Evolutionary conservation across 1,140 invertebrate species (phyloP), one percentile per base, ranked within the genome.

Genomic region (Zeugodacus cucurbitae): DNA sequence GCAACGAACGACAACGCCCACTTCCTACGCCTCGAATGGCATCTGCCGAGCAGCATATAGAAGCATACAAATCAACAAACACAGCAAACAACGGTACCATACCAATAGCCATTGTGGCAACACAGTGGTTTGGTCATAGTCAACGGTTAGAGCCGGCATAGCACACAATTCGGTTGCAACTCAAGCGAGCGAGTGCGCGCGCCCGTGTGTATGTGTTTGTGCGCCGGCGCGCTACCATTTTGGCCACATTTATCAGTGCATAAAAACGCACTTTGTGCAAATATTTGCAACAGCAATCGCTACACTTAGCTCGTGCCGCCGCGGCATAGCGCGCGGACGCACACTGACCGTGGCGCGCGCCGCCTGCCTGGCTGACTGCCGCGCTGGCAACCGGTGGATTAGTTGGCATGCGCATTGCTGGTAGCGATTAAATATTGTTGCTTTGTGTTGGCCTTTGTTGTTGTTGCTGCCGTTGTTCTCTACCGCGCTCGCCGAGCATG

Each of bases 241-340:
- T n/a, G 74, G 41, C 74, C 74, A 82, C 41, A 82, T 82, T 82
- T 48, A 48, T 82, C 74, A 41, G 70, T 74, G 70, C 70, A 74
- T 48, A 82, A 82, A 82, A 82, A 82, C 74, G 74, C 74, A 82
- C 74, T 82, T 44, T 82, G 74, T 48, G 74, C 74, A 82, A 82
- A 82, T 82, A 82, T 82, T 82, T 82, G 74, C 74, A 48, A 34
- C 41, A 48, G 8, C 10, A 82, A 44, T n/a, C 29, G 20, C 41
- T 82, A 26, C 64, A 17, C 41, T 26, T 82, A 48, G 74, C 74
- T 54, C 74, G 74, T 82, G 74, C 74, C 74, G 41, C 22, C 22
- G 4, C 8, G 48, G 26, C 41, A 48, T 48, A 29, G 74, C 44
- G 26, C 22, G n/a, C 41, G 41, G 74, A 82, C 74, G 74, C 37